phyloP scores from a whole-genome alignment of 2,888 invertebrate species.

The Pseudococcus viburni region DNA sequence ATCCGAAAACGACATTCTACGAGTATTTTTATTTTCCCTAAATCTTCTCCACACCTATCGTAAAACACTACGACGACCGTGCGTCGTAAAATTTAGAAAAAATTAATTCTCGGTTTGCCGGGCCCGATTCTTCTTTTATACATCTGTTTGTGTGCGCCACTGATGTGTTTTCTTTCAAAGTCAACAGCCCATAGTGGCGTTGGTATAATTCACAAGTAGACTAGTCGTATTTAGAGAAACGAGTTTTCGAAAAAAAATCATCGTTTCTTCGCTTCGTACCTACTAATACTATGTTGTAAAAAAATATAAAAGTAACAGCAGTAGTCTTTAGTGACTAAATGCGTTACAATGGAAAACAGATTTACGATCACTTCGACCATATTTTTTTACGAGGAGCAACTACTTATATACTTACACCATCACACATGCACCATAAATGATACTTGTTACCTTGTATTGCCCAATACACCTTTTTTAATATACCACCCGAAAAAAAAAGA shows the following conservation, averaged over 20 bases:
- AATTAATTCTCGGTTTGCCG: slow-evolving; percentile 15
- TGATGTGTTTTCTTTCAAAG: not conserved
- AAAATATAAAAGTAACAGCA: slow-evolving; percentile 52
- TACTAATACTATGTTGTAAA: slow-evolving; percentile 47
- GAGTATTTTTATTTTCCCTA: slow-evolving; percentile 18
- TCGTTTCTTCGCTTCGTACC: slow-evolving; percentile 13
- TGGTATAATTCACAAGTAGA: not conserved
- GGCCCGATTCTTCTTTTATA: not conserved
- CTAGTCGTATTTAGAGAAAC: not conserved
- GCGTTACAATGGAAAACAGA: slow-evolving; percentile 41
- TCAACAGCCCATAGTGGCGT: not conserved
- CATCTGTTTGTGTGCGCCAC: slow-evolving; percentile 3
- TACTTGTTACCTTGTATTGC: not conserved
- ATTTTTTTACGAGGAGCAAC: slow-evolving; percentile 31
- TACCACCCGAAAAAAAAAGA: not conserved
- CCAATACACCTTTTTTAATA: not conserved
- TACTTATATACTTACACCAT: not conserved
- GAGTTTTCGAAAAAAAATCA: slow-evolving; percentile 17
- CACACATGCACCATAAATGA: slow-evolving; percentile 4
- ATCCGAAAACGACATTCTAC: slow-evolving; percentile 44
- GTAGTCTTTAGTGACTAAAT: slow-evolving; percentile 48
- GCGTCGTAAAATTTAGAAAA: slow-evolving; percentile 16
- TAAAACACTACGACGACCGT: slow-evolving; percentile 15
- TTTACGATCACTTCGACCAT: slow-evolving; percentile 36
- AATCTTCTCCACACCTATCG: slow-evolving; percentile 40